Conservation (phyloP, 2,797 vertebrate genomes). For the Momotus momota region DNA sequence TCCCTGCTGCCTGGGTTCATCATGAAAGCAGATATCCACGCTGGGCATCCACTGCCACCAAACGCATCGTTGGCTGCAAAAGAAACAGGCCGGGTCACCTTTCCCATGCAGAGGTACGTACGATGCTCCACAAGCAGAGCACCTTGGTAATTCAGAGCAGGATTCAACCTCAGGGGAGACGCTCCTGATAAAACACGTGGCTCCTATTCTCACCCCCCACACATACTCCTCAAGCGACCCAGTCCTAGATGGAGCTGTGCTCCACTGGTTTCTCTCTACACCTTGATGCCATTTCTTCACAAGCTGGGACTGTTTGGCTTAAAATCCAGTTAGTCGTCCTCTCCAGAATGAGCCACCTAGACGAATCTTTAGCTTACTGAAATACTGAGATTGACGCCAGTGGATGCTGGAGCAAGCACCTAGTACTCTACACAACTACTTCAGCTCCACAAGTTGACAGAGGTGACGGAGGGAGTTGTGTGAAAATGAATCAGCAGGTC, state of each 20-base stretch:
- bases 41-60: slow-evolving; percentile 23
- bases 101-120: rapidly evolving
- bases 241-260: not conserved
- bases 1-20: slow-evolving; percentile 25
- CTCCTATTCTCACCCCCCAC: not conserved
- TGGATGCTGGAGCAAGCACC: not conserved
- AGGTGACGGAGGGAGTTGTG: not conserved
- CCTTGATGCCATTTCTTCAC: not conserved
- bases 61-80: not conserved
- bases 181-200: not conserved
- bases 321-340: not conserved
- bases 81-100: not conserved
- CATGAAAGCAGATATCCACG: slow-evolving; percentile 55
- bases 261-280: not conserved
- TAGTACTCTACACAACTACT: not conserved
- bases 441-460: not conserved
- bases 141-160: not conserved
- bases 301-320: not conserved
- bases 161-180: not conserved
- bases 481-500: not conserved
- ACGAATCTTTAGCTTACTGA: not conserved
- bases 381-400: not conserved
- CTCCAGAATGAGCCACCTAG: not conserved
- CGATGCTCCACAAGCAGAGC: not conserved
- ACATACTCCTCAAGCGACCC: not conserved